Conservation (phyloP, 2,888 invertebrate species). For the Agrypnus murinus region DNA sequence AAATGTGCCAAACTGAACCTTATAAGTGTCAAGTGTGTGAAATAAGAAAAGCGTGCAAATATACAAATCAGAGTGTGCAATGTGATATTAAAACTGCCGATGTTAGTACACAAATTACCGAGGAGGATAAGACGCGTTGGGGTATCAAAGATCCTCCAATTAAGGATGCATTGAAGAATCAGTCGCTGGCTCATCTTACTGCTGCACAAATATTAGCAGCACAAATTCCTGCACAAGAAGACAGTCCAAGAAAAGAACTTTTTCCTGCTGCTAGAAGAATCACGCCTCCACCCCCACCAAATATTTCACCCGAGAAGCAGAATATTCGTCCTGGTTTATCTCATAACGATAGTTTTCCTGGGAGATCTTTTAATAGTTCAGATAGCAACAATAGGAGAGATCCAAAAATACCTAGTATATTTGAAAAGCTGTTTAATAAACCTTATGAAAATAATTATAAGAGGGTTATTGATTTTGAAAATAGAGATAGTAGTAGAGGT, state of each 20-base stretch:
- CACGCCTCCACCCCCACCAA: constrained; percentile 23
- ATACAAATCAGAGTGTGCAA: constrained; percentile 58
- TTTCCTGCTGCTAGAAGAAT: not conserved
- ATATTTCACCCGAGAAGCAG: constrained; percentile 21
- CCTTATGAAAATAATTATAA: not conserved
- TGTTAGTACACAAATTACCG: constrained; percentile 66
- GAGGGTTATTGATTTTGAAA: not conserved
- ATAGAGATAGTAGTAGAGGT: not conserved
- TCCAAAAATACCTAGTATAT: not conserved
- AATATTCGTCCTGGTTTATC: not conserved
- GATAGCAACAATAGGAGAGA: not conserved
- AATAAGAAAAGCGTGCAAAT: constrained; percentile 60
- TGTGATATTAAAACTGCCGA: constrained; percentile 58
- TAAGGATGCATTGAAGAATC: constrained; percentile 59
- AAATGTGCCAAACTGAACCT: constrained; percentile 62
- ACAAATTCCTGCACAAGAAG: not conserved
- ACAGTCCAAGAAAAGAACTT: not conserved
- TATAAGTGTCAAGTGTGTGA: constrained; percentile 63
- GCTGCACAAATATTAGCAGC: constrained; percentile 68
- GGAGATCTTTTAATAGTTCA: not conserved
- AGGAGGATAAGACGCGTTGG: constrained; percentile 62
- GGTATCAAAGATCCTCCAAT: constrained; percentile 58
- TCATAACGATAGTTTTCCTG: constrained; percentile 10
- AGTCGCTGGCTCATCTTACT: constrained; percentile 68
- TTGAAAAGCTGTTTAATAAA: not conserved